Conservation (phyloP, 2,797 vertebrate genomes). For the Cephalopachus bancanus region DNA sequence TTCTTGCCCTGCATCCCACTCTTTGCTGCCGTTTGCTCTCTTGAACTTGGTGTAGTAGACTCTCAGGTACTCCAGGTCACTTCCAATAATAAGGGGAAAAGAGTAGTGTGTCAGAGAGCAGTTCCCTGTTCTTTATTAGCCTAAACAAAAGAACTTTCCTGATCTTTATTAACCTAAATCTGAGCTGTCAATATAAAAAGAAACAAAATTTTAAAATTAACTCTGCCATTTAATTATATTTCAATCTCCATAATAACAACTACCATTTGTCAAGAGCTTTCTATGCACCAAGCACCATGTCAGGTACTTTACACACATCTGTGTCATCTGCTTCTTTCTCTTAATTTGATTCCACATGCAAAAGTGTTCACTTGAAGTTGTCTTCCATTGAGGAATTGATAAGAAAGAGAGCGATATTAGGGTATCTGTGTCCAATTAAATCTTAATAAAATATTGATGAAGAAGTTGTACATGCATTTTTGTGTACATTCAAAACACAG, state of each 20-base stretch:
- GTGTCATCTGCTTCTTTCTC: slow-evolving; percentile 9
- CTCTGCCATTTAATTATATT: background rate
- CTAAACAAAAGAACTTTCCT: background rate
- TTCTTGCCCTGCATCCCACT: background rate
- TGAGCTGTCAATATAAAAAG: background rate
- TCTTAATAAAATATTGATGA: background rate
- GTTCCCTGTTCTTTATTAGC: background rate
- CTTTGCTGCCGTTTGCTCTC: background rate
- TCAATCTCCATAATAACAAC: background rate
- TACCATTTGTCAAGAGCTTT: slow-evolving; percentile 12
- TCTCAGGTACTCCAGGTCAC: background rate
- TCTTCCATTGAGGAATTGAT: background rate
- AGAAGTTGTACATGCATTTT: background rate
- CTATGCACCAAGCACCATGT: background rate
- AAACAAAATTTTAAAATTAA: slow-evolving; percentile 57
- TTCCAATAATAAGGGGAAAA: slow-evolving; percentile 1
- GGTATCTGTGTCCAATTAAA: background rate
- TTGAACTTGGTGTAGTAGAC: background rate
- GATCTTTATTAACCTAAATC: background rate
- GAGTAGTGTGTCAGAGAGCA: background rate
- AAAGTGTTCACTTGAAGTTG: slow-evolving; percentile 13
- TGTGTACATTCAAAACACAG: background rate
- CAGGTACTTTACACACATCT: background rate
- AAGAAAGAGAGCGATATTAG: background rate
- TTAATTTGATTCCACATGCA: slow-evolving; percentile 20